These are phyloP conservation scores for Tinea trinotella DNA, from an alignment of 2,888 invertebrate species.

Conservation along the genomic window DNA sequence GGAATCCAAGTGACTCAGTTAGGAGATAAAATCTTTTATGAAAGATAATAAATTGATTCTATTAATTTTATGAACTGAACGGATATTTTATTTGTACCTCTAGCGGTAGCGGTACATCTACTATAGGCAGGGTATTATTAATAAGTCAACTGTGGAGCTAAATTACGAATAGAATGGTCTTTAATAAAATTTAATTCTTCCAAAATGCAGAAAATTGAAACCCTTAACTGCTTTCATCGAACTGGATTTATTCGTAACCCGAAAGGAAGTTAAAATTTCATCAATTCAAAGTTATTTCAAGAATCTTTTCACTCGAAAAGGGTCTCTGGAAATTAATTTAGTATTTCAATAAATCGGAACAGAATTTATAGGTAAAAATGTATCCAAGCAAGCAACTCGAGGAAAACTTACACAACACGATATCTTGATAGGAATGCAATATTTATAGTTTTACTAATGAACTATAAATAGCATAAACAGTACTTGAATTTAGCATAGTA, in stretches of 20 bases:
- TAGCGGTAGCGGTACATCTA: too few species aligned
- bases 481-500: not conserved
- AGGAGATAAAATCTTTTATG: not conserved
- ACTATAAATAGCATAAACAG: not conserved
- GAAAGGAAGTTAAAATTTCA: conserved; percentile 14
- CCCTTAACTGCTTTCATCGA: conserved; percentile 1
- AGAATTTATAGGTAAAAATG: conserved; percentile 2
- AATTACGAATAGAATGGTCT: too few species aligned
- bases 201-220: not conserved
- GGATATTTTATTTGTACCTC: too few species aligned
- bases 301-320: conserved; percentile 13
- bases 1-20: conserved; percentile 23
- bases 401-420: not conserved
- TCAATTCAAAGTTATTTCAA: conserved; percentile 14
- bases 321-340: conserved; percentile 12
- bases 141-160: too few species aligned
- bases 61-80: not conserved
- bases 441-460: not conserved
- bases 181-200: not conserved
- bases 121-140: too few species aligned
- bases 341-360: conserved; percentile 10
- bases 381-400: too few species aligned
- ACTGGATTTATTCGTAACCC: not conserved
- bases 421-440: not conserved
- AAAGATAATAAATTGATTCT: conserved; percentile 6